These are phyloP conservation scores for Priapulus caudatus DNA, from an alignment of 2,888 invertebrate genomes.

Conservation along the genomic window DNA sequence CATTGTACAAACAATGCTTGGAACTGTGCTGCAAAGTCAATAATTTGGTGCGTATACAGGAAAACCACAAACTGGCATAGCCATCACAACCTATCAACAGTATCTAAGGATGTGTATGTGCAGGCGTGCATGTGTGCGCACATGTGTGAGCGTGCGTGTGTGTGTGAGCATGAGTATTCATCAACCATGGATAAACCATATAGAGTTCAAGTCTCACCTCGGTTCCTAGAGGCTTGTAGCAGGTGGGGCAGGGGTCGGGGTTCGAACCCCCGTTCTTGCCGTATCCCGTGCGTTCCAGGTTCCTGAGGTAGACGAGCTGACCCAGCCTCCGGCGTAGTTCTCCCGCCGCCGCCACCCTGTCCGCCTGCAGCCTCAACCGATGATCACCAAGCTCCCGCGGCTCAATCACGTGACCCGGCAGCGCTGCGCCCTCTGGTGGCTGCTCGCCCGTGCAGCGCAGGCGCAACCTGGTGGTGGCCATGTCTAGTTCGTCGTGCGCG, in stretches of 20 bases:
- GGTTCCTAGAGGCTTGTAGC: conserved; percentile 47
- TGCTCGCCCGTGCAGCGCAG: conserved; percentile 41
- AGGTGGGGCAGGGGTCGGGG: conserved; percentile 58
- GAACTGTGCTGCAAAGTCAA: too few species aligned
- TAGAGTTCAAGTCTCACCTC: conserved; percentile 36
- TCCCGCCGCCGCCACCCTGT: conserved; percentile 28
- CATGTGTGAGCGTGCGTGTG: too few species aligned
- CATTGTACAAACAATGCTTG: too few species aligned
- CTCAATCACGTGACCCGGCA: too few species aligned
- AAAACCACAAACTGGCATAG: too few species aligned
- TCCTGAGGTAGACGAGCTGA: conserved; percentile 52
- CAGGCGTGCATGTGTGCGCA: too few species aligned
- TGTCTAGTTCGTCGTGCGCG: conserved; percentile 57
- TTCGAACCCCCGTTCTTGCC: conserved; percentile 40
- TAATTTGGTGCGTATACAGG: too few species aligned
- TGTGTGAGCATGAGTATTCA: conserved; percentile 2
- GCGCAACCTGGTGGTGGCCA: conserved; percentile 52
- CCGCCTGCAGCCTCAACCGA: conserved; percentile 28
- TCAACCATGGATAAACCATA: conserved; percentile 5
- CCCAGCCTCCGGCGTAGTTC: conserved; percentile 47
- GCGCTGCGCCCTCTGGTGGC: conserved; percentile 19
- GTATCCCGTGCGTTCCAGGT: conserved; percentile 43
- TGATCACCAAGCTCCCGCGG: too few species aligned
- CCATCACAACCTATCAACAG: too few species aligned
- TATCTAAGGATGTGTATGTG: too few species aligned